Evolutionary conservation across 2,797 vertebrate genomes (phyloP), one percentile per base, ranked within the genome.

Genomic region (Halcyon badia): DNA sequence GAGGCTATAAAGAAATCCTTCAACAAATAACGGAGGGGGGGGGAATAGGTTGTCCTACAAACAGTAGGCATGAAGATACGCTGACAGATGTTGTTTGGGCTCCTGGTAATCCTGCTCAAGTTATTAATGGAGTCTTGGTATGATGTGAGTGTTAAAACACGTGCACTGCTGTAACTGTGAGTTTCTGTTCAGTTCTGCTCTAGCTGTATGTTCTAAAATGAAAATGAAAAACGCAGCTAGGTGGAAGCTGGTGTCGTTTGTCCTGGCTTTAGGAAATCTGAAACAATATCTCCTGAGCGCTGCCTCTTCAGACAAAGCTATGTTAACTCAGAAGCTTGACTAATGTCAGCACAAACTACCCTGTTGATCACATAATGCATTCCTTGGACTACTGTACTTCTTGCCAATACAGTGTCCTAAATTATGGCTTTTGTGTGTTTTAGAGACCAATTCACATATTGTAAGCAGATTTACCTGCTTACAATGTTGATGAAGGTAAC

Each of bases 31-130:
- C 3, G 26, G 33, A 21, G 56, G 9, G 22, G 3, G 6, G 18
- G 8, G 13, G 1, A 4, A 17, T 8, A 18, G n/a, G 16, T 58
- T 75, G 57, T 87, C 19, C 61, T 85, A 11, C n/a, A 20, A 73
- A 24, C 6, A 3, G 5, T 3, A 26, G 58, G 14, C 1, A 2
- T 11, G 46, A 57, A 80, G 46, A 65, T 54, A 15, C 4, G 1
- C 13, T 35, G 71, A 28, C 30, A 61, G 78, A 5, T 56, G 13
- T 31, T 73, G 11, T 6, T 21, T 4, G 58, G 42, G 30, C 13
- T 82, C 46, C 39, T 39, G 51, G 61, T 28, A 41, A 35, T 37
- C 66, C 49, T 21, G 7, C 49, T 22, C 5, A 5, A 41, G 68
- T 51, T 79, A 33, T 79, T 39, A 57, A 35, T 19, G 8, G 5